Base-by-base conservation (phyloP, 2,797 vertebrate genomes). In the Sebastes matsubarae region DNA sequence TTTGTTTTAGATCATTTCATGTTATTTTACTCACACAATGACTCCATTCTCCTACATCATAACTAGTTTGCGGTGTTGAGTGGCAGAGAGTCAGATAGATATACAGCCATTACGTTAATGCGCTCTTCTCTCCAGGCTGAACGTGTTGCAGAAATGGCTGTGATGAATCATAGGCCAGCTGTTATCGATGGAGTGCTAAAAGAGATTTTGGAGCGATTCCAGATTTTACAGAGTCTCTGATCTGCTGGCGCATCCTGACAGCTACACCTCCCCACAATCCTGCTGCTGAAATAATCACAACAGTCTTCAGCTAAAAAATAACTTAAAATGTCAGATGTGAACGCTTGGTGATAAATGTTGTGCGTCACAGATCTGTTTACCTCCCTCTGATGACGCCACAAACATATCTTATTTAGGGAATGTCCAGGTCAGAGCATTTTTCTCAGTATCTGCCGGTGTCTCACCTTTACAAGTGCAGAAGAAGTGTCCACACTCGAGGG, bases 121-220 rank as follows among this genome's bases (percentile, higher is more conserved):
- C 73, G 61, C 80, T 81, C 74, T 24, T 75, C 32, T 70, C 61
- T 75, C 29, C 76, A 8, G 74, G 67, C 83, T 75, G 12, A 79
- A 68, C 55, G 76, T 60, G 82, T 84, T 87, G 78, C 77, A 75
- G 81, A 71, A 84, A 83, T 67, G 72, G 80, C 84, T 77, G 79
- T 27, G 73, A 82, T 93, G 83, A 93, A 89, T 90, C 88, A 89
- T 11, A 52, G 81, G 64, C 81, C 90, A 92, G 89, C 91, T 90
- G 90, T 88, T 92, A 88, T 89, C 77, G 77, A 87, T 87, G 91
- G 75, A 82, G 86, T 59, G 84, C 86, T 92, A 88, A 91, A 84
- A 90, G 76, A 90, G 78, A 86, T 91, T 88, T 90, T 92, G 90
- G 90, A 87, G 29, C 8, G 2, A 64, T 88, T 92, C 90, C 92